Evolutionary conservation across 2,113 vertebrate species (phyloP).

Genomic region (Pseudorasbora parva): DNA sequence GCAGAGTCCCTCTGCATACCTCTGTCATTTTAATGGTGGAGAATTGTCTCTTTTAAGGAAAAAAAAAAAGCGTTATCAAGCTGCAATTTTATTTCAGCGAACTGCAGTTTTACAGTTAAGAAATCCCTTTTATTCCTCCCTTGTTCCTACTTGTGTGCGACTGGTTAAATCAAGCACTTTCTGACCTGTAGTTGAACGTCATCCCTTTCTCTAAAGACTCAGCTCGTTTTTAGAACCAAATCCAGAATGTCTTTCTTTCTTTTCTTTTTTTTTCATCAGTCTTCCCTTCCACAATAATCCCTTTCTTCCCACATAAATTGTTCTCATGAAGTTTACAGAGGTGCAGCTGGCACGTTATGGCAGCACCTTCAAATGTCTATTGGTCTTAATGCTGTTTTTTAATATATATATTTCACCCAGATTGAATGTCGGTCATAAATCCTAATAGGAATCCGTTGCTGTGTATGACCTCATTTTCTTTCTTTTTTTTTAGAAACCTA

Average conservation of each 20-base stretch:
- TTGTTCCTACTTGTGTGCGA: conserved; percentile 67
- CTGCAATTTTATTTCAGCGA: conserved; percentile 60
- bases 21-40: conserved; percentile 65
- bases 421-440: conserved; percentile 56
- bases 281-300: conserved; percentile 60
- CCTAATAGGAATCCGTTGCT: conserved; percentile 45
- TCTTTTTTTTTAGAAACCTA: conserved; percentile 56
- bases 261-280: conserved; percentile 52
- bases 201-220: conserved; percentile 61
- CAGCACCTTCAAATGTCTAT: conserved; percentile 58
- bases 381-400: conserved; percentile 57
- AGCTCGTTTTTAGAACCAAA: conserved; percentile 49
- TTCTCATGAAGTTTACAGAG: conserved; percentile 66
- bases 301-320: conserved; percentile 27
- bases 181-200: conserved; percentile 59
- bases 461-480: conserved; percentile 24
- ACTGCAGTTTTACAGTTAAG: conserved; percentile 55
- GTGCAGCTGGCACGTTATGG: conserved; percentile 54
- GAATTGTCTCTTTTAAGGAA: conserved; percentile 59
- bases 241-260: conserved; percentile 8
- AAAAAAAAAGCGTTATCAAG: conserved; percentile 49
- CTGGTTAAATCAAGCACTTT: conserved; percentile 80
- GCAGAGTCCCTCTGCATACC: conserved; percentile 46
- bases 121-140: conserved; percentile 15
- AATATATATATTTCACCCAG: conserved; percentile 63